phyloP scores from a whole-genome alignment of 2,888 invertebrate genomes.

The Cacoxenus indagator region DNA sequence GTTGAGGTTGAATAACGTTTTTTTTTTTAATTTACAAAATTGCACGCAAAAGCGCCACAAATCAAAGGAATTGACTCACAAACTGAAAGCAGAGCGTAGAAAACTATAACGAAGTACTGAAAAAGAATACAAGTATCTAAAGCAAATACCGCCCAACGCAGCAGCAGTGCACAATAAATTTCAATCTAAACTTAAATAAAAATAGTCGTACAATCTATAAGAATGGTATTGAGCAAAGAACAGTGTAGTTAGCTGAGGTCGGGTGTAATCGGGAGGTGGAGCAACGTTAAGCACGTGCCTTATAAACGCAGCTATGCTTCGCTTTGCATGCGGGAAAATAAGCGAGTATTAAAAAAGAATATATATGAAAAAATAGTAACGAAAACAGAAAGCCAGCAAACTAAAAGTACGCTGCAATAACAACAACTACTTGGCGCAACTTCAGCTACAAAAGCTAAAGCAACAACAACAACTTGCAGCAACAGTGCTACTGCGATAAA shows the following conservation, averaged over 20 bases:
- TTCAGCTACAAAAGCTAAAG: not conserved
- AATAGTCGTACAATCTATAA: no score
- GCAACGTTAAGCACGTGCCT: no score
- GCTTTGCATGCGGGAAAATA: no score
- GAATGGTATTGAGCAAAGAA: no score
- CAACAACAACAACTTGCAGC: not conserved
- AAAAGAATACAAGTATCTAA: not conserved
- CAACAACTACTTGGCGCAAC: not conserved
- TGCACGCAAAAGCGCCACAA: conserved; percentile 65
- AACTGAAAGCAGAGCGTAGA: not conserved
- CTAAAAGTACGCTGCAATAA: not conserved
- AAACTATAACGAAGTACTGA: not conserved
- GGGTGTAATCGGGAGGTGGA: no score
- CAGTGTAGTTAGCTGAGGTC: no score
- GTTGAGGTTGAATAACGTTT: conserved; percentile 43
- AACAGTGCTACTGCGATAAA: conserved; percentile 62
- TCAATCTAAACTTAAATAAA: conserved; percentile 62
- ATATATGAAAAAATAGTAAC: conserved; percentile 23
- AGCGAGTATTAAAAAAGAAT: no score
- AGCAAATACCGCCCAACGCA: not conserved
- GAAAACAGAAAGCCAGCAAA: conserved; percentile 47
- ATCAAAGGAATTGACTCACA: conserved; percentile 63
- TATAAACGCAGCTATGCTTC: no score
- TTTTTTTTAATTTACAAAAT: conserved; percentile 60
- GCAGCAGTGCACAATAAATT: conserved; percentile 49